Evolutionary conservation across 2,113 vertebrate species (phyloP), one percentile per base, ranked within the genome.

Genomic region (Oplegnathus fasciatus): DNA sequence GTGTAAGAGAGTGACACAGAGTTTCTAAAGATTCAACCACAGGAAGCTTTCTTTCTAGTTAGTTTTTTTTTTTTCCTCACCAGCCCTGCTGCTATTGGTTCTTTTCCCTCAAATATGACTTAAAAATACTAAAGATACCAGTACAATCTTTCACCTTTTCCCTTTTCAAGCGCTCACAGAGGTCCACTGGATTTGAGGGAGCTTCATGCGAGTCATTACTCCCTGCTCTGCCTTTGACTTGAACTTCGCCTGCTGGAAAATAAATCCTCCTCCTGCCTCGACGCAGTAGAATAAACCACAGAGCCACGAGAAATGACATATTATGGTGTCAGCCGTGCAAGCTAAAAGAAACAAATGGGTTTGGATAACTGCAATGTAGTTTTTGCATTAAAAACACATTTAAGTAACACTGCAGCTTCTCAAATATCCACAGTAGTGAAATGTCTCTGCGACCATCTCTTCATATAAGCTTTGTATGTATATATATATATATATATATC

Each of bases 181-280:
- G 66, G 69, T 86, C 34, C 42, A 58, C 66, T 55, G 44, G 52
- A 13, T 8, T 78, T 74, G 61, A 69, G 40, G 34, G 26, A 82
- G 50, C 46, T 40, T 65, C 46, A 44, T 64, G n/a, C 69, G 55
- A 55, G 79, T 67, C 70, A 82, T 82, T 54, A 9, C 28, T 26
- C 4, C 9, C 55, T 13, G 50, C 55, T 48, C 54, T 30, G 65
- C 64, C 30, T 68, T 74, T 44, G 14, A 60, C 52, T 15, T 20
- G 1, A 58, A 28, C 71, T 55, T 46, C 17, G 30, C 61, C 54
- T 57, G 46, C 57, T 42, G 50, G 42, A 50, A 50, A 80, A 42
- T 24, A 54, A 74, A 66, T 32, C 48, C 13, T 28, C 26, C 52
- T 10, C 40, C 61, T 58, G 37, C 60, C 80, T 30, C 44, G 9